phyloP scores from a whole-genome alignment of 2,113 vertebrate species.

The Spea multiplicata region DNA sequence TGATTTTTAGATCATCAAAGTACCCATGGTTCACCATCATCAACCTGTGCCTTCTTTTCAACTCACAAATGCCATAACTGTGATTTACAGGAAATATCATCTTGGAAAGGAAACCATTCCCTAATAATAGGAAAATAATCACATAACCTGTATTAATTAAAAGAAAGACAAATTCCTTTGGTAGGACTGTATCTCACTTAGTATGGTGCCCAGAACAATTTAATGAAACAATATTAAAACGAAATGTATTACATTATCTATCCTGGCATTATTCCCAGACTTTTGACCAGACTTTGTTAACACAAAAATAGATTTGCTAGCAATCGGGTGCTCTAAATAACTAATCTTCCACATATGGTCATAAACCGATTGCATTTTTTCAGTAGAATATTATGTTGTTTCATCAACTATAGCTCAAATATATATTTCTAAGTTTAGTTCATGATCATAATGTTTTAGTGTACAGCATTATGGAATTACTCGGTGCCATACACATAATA shows the following conservation, averaged over 20 bases:
- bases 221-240: constrained; percentile 4
- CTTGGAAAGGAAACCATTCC: too few relatives aligned
- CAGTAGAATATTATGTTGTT: background rate
- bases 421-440: too few relatives aligned
- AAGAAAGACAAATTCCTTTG: background rate
- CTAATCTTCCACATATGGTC: background rate
- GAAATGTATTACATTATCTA: background rate
- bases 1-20: too few relatives aligned
- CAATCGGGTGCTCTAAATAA: background rate
- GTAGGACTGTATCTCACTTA: background rate
- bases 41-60: too few relatives aligned
- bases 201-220: background rate
- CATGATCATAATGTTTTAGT: too few relatives aligned
- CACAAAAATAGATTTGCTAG: background rate
- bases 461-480: too few relatives aligned
- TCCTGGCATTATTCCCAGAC: background rate
- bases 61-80: background rate
- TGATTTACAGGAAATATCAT: background rate
- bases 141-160: background rate
- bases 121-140: background rate
- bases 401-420: background rate
- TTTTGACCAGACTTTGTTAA: background rate
- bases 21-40: too few relatives aligned
- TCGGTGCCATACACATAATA: too few relatives aligned
- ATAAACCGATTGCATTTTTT: background rate